Base-by-base conservation (phyloP, 2,797 vertebrate species). In the Lepilemur septentrionalis region DNA sequence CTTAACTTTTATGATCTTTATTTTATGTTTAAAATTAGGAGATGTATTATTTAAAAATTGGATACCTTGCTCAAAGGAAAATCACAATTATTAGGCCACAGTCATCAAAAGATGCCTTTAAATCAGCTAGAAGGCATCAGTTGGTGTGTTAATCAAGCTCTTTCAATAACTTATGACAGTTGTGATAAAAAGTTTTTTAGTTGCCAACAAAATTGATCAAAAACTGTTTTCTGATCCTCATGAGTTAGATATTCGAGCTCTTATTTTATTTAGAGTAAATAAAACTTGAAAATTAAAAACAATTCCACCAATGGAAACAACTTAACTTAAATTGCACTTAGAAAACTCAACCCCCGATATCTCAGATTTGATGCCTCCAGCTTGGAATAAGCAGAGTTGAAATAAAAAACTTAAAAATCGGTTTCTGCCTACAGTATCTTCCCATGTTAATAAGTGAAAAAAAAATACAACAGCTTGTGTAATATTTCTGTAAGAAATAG, bases 21-120 rank as follows among this genome's bases (percentile, higher is more conserved):
- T 55, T 23, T 93, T 94, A 75, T 1, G 22, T 91, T 93, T 88
- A 72, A 92, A 96, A 80, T 88, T 85, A 91, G 43, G 73, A 88
- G 25, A 30, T 38, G 15, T 43, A 57, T 67, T 14, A 81, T 70
- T 93, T 89, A 50, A 93, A 95, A 96, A 57, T 20, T 86, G 15
- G 17, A 76, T 81, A 38, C 20, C 30, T 83, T 92, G 4, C n/a
- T 90, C 43, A 35, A 95, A 79, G 3, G 32, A 93, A 85, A 94
- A n/a, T 10, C 20, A 84, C 1, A 41, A 55, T 76, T 38, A 79
- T 57, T 57, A 91, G 28, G 28, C 61, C 7, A 57, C 7, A 65
- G 15, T 32, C 57, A 85, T 57, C n/a, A 41, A 70, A 78, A 93
- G 35, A 90, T 28, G 28, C 35, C 55, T 82, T 94, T 78, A 93